Percentiles rank a stretch among this genome's conserved stretches.
Evolutionary conservation across 64 coral and sea anemone genomes (phyloP).

Genomic region (Montipora efflorescens): DNA sequence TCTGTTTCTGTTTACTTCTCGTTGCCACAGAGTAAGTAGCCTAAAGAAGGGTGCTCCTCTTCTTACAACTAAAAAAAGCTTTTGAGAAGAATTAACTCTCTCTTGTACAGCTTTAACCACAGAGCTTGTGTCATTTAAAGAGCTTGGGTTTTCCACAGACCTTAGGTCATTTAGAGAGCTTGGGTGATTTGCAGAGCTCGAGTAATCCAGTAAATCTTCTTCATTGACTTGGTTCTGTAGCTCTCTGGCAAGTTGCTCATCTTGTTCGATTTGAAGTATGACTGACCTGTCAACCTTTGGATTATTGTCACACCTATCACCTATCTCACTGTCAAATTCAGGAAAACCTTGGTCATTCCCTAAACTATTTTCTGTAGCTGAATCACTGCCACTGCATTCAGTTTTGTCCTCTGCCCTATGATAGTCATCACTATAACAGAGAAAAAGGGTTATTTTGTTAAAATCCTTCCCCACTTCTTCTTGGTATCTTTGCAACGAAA

Average conservation of each 20-base stretch:
- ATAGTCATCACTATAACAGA: constrained; percentile 71
- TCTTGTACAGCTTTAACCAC: constrained; percentile 7
- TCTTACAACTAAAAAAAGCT: constrained; percentile 1
- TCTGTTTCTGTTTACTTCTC: background rate
- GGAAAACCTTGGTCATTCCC: too few relatives aligned
- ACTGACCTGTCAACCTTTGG: too few relatives aligned
- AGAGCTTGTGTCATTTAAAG: background rate
- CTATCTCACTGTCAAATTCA: too few relatives aligned
- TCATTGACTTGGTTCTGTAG: background rate
- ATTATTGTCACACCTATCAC: too few relatives aligned
- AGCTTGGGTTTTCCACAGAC: background rate
- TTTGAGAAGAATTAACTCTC: background rate
- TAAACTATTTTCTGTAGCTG: too few relatives aligned
- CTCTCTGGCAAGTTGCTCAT: constrained; percentile 24
- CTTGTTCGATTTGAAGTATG: background rate
- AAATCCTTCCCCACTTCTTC: constrained; percentile 82
- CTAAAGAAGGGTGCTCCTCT: background rate
- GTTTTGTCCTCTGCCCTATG: constrained; percentile 17
- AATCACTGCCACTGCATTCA: constrained; percentile 15
- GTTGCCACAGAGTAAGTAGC: background rate
- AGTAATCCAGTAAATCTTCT: background rate
- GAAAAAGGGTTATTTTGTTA: constrained; percentile 68
- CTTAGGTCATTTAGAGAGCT: background rate
- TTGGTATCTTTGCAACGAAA: constrained; percentile 49
- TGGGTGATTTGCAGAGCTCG: too few relatives aligned